Base-by-base conservation (phyloP, 2,797 vertebrate genomes). In the Tragelaphus eurycerus region DNA sequence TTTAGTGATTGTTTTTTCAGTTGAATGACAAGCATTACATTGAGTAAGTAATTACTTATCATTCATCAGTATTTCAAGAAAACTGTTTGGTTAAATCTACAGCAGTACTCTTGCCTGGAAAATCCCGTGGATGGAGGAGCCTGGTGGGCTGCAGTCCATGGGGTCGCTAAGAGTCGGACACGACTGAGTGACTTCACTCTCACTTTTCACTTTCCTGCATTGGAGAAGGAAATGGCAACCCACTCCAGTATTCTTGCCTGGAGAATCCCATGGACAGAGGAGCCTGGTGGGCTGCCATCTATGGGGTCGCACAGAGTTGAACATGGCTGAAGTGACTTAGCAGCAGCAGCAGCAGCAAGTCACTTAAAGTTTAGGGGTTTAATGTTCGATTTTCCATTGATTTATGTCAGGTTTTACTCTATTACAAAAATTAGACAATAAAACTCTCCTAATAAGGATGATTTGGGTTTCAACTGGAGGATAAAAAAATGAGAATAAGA, bases 381-480 rank as follows among this genome's bases (percentile, higher is more conserved):
- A 97, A 88, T 76, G 57, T 95, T 96, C 10, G 57, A 4, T 95
- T 94, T 94, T 83, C 74, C 55, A 81, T 52, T 78, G 90, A 98
- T 95, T 98, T 98, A 98, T 82, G 67, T 90, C 88, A 93, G 86
- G 93, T 98, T 98, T 96, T 84, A 98, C 76, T 96, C 96, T 95
- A 93, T 97, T 96, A 96, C 98, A 98, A 90, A 97, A 98, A 97
- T 89, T 74, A 96, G 89, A 94, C 95, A 21, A 38, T 98, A 98
- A 98, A 98, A 94, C 79, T 96, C 93, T 97, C 93, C 82, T 95
- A 93, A 76, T 43, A 95, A 96, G 96, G 97, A 97, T 97, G 95
- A 97, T 91, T 97, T 0, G 0, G 88, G 48, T 92, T 97, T 97
- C 62, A 82, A 85, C 83, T 96, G 79, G 62, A 96, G 31, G 74